phyloP scores from a whole-genome alignment of 2,888 invertebrate genomes.

The Rhagium mordax region DNA sequence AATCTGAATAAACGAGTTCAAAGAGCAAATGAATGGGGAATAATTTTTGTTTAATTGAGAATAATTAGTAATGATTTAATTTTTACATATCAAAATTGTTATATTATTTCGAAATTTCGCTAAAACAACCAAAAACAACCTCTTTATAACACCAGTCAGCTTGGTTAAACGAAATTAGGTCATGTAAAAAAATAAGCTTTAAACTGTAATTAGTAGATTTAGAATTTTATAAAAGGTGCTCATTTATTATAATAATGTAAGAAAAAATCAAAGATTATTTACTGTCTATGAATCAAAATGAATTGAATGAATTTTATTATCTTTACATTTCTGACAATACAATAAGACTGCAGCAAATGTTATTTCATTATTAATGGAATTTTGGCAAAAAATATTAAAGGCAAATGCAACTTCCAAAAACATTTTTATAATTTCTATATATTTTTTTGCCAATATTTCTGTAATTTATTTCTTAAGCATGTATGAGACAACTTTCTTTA shows the following conservation, averaged over 20 bases:
- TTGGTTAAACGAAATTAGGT: constrained; percentile 53
- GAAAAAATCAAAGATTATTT: constrained; percentile 49
- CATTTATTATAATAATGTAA: constrained; percentile 54
- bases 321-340: constrained; percentile 63
- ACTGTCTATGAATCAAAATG: constrained; percentile 41
- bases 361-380: constrained; percentile 21
- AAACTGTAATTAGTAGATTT: constrained; percentile 58
- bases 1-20: too few species aligned
- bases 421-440: not conserved
- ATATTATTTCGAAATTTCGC: constrained; percentile 49
- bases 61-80: constrained; percentile 38
- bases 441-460: constrained; percentile 11
- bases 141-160: constrained; percentile 54
- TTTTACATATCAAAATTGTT: constrained; percentile 59
- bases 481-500: not conserved
- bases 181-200: constrained; percentile 61
- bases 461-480: not conserved
- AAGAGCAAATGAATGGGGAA: not conserved
- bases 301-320: constrained; percentile 40
- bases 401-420: not conserved
- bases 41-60: constrained; percentile 36
- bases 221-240: constrained; percentile 62
- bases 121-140: constrained; percentile 57
- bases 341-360: constrained; percentile 60
- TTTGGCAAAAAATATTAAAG: constrained; percentile 4